Conservation (phyloP, 2,797 vertebrate species). For the Cheirogaleus major region DNA sequence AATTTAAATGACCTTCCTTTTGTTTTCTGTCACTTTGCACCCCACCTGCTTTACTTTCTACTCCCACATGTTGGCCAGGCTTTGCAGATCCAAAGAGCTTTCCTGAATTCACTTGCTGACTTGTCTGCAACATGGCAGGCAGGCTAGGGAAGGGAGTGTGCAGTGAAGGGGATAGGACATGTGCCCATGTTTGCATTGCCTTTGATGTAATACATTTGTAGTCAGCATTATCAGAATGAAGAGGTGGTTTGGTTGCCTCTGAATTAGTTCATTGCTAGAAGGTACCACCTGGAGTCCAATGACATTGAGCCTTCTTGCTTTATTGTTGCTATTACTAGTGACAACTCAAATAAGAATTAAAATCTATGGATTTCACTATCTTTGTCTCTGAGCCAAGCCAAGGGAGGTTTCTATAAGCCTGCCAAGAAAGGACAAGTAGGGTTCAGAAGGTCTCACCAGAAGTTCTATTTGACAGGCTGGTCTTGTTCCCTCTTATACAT, state of each 20-base stretch:
- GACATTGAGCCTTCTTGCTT: not conserved
- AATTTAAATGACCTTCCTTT: slow-evolving; percentile 21
- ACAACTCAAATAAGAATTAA: not conserved
- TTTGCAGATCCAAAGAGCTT: not conserved
- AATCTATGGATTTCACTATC: not conserved
- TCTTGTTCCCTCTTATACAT: not conserved
- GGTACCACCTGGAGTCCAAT: not conserved
- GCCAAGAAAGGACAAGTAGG: not conserved
- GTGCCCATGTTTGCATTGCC: not conserved
- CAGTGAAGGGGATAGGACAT: not conserved
- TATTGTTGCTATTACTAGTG: not conserved
- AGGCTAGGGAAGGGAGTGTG: rapidly evolving
- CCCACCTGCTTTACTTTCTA: not conserved
- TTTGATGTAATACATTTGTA: not conserved
- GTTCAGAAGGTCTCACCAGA: not conserved
- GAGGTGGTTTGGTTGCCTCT: not conserved
- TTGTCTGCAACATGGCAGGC: not conserved
- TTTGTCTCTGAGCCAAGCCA: not conserved
- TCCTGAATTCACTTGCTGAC: not conserved
- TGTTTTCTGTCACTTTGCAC: not conserved
- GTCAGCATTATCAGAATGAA: not conserved
- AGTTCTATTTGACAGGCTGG: not conserved
- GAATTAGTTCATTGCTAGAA: not conserved
- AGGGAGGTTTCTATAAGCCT: not conserved
- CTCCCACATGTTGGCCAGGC: not conserved